A percentile compares a stretch with the other conserved stretches of the same genome.
phyloP scores from a whole-genome alignment of 2,797 vertebrate genomes.

The Microhierax caerulescens region DNA sequence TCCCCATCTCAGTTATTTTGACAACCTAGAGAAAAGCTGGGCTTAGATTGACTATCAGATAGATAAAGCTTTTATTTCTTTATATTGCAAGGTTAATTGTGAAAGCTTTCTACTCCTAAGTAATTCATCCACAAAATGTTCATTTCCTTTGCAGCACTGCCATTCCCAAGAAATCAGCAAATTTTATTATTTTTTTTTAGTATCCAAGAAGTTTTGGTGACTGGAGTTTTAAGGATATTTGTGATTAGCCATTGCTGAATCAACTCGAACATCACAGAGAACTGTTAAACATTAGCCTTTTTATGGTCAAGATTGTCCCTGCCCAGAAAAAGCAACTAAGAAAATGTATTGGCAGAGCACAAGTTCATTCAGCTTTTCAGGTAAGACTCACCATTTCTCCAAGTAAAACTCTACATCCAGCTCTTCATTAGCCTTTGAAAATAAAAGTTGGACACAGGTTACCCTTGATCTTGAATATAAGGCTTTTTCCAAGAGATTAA shows the following conservation, averaged over 20 bases:
- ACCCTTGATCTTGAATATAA: background rate
- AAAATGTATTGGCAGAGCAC: background rate
- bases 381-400: constrained; percentile 75
- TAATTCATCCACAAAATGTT: background rate
- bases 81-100: background rate
- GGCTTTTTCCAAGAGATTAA: background rate
- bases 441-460: background rate
- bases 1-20: background rate
- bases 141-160: background rate
- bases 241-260: background rate
- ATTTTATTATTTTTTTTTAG: background rate
- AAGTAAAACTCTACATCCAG: constrained; percentile 79
- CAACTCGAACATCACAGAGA: background rate
- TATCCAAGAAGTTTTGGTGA: background rate
- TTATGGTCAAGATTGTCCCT: background rate
- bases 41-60: background rate
- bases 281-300: background rate
- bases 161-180: background rate
- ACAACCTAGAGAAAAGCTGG: background rate
- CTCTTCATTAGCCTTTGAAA: constrained; percentile 71
- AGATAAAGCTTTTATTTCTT: background rate
- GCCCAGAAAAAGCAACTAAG: background rate
- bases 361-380: background rate
- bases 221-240: background rate
- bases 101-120: background rate